Evolutionary conservation across 1,140 invertebrate genomes (phyloP).

Genomic region (Himalopsyche phryganea): DNA sequence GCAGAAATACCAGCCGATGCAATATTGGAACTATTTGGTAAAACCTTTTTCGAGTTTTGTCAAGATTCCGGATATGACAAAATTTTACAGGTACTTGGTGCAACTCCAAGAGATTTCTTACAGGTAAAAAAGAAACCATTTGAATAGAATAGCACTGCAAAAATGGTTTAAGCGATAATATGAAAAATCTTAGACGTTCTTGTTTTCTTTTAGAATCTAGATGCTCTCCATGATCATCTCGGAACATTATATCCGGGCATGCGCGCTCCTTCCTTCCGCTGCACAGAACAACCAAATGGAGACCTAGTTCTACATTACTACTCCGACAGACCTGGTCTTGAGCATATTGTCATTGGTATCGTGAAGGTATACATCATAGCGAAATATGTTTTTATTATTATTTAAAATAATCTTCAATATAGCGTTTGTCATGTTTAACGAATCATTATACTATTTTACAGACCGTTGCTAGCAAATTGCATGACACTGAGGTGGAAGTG

Average conservation of each 20-base stretch:
- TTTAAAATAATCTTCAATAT: too few species aligned
- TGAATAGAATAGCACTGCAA: too few species aligned
- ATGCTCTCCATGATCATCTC: slow-evolving; percentile 90
- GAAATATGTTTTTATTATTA: too few species aligned
- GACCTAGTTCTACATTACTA: slow-evolving; percentile 88
- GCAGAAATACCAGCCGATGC: slow-evolving; percentile 85
- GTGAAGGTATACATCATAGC: slow-evolving; percentile 82
- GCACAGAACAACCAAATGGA: slow-evolving; percentile 78
- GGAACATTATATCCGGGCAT: slow-evolving; percentile 90
- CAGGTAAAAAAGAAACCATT: slow-evolving; percentile 70
- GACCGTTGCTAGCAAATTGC: slow-evolving; percentile 89
- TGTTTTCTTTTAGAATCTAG: slow-evolving; percentile 67
- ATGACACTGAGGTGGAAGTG: slow-evolving; percentile 87
- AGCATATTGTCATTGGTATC: slow-evolving; percentile 91
- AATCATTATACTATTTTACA: too few species aligned
- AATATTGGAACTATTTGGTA: slow-evolving; percentile 89
- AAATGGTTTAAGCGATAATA: too few species aligned
- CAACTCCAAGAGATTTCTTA: slow-evolving; percentile 87
- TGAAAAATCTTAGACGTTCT: too few species aligned
- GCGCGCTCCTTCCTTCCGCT: slow-evolving; percentile 88
- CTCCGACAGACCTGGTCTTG: slow-evolving; percentile 86
- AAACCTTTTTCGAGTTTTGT: slow-evolving; percentile 92
- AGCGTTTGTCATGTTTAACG: too few species aligned
- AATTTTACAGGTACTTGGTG: slow-evolving; percentile 87
- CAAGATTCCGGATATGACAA: slow-evolving; percentile 93